Percentiles rank a stretch among this genome's conserved stretches.
Evolutionary conservation across 2,113 vertebrate genomes (phyloP).

Genomic region (Pelvicachromis taeniatus): DNA sequence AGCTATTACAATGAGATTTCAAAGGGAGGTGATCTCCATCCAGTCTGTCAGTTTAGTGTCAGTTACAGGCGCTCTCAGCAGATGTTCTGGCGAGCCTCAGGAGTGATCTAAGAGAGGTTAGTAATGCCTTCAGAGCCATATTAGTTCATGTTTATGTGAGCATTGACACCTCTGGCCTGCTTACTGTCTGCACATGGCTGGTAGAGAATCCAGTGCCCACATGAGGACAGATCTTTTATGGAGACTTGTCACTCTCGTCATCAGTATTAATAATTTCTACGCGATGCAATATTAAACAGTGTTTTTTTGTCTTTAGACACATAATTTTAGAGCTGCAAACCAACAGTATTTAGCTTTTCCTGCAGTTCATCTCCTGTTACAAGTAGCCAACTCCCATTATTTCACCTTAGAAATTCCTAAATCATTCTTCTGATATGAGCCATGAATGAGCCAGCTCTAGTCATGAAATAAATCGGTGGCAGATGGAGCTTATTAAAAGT

Average conservation of each 20-base stretch:
- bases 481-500: neutral
- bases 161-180: slow-evolving; percentile 46
- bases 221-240: neutral
- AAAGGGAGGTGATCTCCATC: neutral
- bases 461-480: neutral
- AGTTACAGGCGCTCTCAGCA: neutral
- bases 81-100: neutral
- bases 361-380: neutral
- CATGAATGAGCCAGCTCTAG: neutral
- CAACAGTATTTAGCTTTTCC: neutral
- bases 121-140: slow-evolving; percentile 56
- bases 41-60: neutral
- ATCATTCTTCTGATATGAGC: neutral
- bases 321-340: neutral
- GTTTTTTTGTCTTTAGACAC: neutral
- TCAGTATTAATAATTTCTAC: neutral
- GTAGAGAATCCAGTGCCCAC: neutral
- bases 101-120: neutral
- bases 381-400: neutral
- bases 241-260: neutral
- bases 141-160: slow-evolving; percentile 72
- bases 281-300: neutral
- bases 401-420: neutral
- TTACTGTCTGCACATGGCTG: slow-evolving; percentile 27
- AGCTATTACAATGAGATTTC: neutral